These are phyloP conservation scores for Dendrocincla tyrannina DNA, from an alignment of 2,797 vertebrate genomes.

Conservation along the genomic window DNA sequence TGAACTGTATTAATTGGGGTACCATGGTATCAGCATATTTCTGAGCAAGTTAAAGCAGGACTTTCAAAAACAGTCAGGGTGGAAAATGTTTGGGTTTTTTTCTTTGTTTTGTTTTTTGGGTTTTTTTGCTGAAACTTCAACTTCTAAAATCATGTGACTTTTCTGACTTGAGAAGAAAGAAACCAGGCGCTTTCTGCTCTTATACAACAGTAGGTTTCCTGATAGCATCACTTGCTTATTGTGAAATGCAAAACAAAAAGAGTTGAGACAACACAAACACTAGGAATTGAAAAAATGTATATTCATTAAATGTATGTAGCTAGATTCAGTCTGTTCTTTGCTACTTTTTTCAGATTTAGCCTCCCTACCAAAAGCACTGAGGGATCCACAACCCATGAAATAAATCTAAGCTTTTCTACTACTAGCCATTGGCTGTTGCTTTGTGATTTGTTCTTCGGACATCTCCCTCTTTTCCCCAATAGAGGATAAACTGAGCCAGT, in stretches of 20 bases:
- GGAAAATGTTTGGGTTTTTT: not conserved
- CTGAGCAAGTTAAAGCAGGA: not conserved
- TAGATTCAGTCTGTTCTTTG: not conserved
- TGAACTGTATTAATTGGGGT: not conserved
- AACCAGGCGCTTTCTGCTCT: not conserved
- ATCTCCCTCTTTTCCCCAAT: not conserved
- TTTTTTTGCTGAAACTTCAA: not conserved
- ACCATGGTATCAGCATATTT: not conserved
- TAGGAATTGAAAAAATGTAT: not conserved
- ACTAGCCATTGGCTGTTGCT: not conserved
- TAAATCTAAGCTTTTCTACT: not conserved
- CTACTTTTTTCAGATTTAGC: not conserved
- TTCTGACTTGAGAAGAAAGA: conserved; percentile 24
- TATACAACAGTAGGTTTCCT: not conserved
- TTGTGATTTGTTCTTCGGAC: not conserved
- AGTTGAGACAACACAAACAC: not conserved
- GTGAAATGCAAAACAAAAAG: not conserved
- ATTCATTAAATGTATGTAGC: not conserved
- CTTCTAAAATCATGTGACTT: conserved; percentile 19
- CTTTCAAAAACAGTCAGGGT: not conserved
- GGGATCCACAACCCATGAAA: not conserved
- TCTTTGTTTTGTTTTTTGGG: too few species aligned
- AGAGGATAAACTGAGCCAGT: not conserved
- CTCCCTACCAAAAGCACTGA: not conserved
- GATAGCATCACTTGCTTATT: conserved; percentile 26